These are phyloP conservation scores for Philotrypesis tridentata DNA, from an alignment of 1,140 invertebrate species.

Conservation along the genomic window DNA sequence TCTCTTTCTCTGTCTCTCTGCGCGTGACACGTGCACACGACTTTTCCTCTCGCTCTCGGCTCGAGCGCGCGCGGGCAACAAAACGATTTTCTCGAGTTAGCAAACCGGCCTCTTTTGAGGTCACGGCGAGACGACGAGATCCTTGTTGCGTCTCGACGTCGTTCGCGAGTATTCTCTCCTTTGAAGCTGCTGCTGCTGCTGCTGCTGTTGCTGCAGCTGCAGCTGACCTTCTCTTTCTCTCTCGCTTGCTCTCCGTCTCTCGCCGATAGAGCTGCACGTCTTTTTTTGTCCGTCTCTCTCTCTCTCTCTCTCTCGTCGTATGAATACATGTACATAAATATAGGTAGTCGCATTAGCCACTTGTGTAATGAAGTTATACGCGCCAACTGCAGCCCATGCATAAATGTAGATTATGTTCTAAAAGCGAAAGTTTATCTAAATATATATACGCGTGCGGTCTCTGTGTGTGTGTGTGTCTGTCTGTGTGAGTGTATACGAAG, in stretches of 20 bases:
- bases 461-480: no score
- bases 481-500: neutral
- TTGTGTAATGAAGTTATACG: neutral
- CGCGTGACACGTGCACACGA: neutral
- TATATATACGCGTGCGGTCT: no score
- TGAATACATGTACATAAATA: no score
- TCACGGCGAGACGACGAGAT: slow-evolving; percentile 62
- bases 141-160: slow-evolving; percentile 58
- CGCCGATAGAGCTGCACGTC: neutral
- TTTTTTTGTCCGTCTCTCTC: neutral
- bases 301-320: neutral
- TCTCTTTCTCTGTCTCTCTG: neutral
- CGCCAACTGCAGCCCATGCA: neutral
- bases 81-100: slow-evolving; percentile 40
- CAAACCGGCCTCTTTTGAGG: slow-evolving; percentile 66
- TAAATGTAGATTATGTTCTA: neutral
- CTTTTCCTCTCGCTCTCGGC: no score
- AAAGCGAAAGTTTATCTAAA: neutral
- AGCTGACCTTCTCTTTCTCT: slow-evolving; percentile 1
- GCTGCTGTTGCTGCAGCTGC: no score
- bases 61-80: no score
- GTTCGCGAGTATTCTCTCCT: slow-evolving; percentile 47
- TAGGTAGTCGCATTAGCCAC: neutral
- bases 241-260: neutral
- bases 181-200: no score